Base-by-base conservation (phyloP, 30 jellyfish, hydroid and myxozoan species). In the Rhopilema esculentum region DNA sequence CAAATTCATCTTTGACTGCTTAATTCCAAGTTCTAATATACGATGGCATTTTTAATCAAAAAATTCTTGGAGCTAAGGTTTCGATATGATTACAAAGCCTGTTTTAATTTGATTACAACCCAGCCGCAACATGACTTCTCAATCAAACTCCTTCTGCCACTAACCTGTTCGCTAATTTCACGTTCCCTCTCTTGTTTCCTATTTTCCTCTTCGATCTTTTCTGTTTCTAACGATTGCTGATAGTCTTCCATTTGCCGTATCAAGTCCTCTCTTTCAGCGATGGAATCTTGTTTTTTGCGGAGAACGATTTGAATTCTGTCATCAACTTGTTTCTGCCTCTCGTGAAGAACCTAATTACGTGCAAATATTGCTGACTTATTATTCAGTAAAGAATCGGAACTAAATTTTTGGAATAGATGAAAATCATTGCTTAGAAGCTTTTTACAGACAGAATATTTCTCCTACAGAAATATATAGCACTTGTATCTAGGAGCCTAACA, bases 321-420 rank as follows among this genome's bases (percentile, higher is more conserved):
- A 9, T 69, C 94, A 25, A 92, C 82, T 74, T 92, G 98, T 30
- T 86, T 85, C 69, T 92, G 98, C 21, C 98, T 72, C 24, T 92
- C 98, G 17, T 70, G 90, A 26, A 91, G 79, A 48, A 91, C 97
- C 97, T 82, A 22, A 72, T 26, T 51, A 57, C 0, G 29, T 12
- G 23, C 1, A 67, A 1, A 62, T 22, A 1, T 0, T 20, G 53
- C 7, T 21, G 16, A 20, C 86, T 0, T 52, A 22, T 75, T 30
- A 75, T 12, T 22, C 24, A 24, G 22, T 26, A 12, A 15, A 72
- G 73, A n/a, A n/a, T n/a, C n/a, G n/a, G n/a, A n/a, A n/a, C n/a
- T n/a, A n/a, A n/a, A n/a, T n/a, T n/a, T n/a, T n/a, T n/a, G n/a
- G n/a, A n/a, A n/a, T n/a, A n/a, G n/a, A n/a, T n/a, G n/a, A n/a